Conservation (phyloP, 1,140 invertebrate genomes). For the Ips nitidus region DNA sequence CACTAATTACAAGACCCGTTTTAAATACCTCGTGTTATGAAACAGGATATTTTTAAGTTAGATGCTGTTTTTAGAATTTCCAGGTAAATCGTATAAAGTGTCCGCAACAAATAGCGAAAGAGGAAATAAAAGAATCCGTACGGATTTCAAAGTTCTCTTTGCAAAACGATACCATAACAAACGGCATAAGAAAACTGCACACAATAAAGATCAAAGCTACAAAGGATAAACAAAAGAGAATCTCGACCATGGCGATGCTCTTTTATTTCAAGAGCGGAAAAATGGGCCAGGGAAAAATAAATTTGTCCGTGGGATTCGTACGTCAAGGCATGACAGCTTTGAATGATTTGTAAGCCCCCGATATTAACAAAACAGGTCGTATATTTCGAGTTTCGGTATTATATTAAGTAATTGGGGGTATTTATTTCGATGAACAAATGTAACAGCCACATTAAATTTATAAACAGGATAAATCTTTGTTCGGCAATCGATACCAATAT, state of each 20-base stretch:
- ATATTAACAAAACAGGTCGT: too few species aligned
- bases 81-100: background rate
- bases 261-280: constrained; percentile 18
- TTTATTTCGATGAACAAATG: background rate
- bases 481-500: constrained; percentile 22
- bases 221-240: constrained; percentile 35
- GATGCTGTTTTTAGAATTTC: background rate
- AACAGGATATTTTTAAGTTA: background rate
- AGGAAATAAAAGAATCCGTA: constrained; percentile 24
- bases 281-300: constrained; percentile 30
- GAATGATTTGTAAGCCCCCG: background rate
- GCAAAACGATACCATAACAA: constrained; percentile 36
- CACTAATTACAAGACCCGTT: too few species aligned
- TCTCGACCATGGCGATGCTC: constrained; percentile 23
- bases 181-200: constrained; percentile 37
- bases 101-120: background rate
- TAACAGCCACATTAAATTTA: background rate
- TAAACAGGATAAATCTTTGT: constrained; percentile 17
- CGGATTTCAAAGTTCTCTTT: constrained; percentile 31
- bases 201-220: constrained; percentile 38
- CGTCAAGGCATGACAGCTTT: background rate
- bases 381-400: too few species aligned
- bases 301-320: background rate
- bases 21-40: too few species aligned
- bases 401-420: background rate